phyloP scores from a whole-genome alignment of 2,797 vertebrate species.

The Melanotaenia nigrans region DNA sequence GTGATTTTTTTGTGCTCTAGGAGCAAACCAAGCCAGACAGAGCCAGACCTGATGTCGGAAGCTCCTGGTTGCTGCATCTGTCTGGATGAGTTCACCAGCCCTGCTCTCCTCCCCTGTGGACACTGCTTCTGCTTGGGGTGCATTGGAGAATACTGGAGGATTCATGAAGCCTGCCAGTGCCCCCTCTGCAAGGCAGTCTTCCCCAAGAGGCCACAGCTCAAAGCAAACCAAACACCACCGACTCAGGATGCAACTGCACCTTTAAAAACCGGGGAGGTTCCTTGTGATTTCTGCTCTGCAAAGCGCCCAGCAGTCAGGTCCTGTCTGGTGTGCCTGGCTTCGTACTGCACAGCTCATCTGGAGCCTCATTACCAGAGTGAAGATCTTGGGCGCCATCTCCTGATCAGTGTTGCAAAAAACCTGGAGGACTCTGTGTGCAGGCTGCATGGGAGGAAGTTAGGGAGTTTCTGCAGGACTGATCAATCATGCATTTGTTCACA shows the following conservation, averaged over 20 bases:
- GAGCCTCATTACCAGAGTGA: constrained; percentile 58
- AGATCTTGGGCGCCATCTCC: constrained; percentile 58
- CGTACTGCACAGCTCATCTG: constrained; percentile 62
- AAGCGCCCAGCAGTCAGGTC: constrained; percentile 66
- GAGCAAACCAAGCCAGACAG: not conserved
- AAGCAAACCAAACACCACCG: not conserved
- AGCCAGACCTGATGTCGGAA: constrained; percentile 37
- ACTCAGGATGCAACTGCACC: not conserved
- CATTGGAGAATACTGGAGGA: constrained; percentile 67
- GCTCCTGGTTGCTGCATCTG: constrained; percentile 67
- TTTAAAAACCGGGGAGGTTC: constrained; percentile 65
- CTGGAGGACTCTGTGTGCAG: constrained; percentile 63
- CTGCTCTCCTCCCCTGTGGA: constrained; percentile 54
- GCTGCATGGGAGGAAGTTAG: constrained; percentile 60
- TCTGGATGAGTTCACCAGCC: constrained; percentile 53
- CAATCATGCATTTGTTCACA: constrained; percentile 61
- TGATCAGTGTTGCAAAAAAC: constrained; percentile 62
- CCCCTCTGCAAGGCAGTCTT: constrained; percentile 65
- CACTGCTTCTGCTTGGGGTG: constrained; percentile 73
- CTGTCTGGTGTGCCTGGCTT: constrained; percentile 75
- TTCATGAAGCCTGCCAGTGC: constrained; percentile 51
- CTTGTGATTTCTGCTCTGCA: constrained; percentile 67
- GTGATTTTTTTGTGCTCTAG: not conserved
- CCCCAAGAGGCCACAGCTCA: constrained; percentile 54
- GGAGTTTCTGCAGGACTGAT: constrained; percentile 61